Evolutionary conservation across 1,140 invertebrate genomes (phyloP), one percentile per base, ranked within the genome.

Genomic region (Bombus impatiens): DNA sequence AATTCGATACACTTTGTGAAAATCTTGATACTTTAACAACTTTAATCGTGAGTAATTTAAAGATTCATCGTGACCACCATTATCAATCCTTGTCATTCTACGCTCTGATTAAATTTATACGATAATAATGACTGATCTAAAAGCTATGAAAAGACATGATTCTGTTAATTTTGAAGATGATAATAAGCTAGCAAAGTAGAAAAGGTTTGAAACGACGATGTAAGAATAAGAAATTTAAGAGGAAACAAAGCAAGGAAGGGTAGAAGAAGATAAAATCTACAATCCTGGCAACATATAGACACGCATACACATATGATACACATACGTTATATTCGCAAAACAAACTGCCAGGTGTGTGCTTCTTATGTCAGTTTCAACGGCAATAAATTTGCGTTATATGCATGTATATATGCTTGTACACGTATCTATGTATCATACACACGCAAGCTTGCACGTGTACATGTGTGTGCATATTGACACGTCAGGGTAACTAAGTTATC

Each of bases 401-500:
- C 87, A 89, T 88, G 82, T 87, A 89, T 72, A 80, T 88, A 86
- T 81, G 75, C 32, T 82, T 87, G 86, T 87, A 87, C 80, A 68
- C 84, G 68, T 89, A 89, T 65, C 37, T 71, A 84, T 87, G 79
- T 89, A 85, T 87, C 70, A 85, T 84, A 89, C 84, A 82, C 82
- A 35, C 35, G 75, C 70, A 85, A 35, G 86, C 86, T 89, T 77
- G 82, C 86, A 90, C 79, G 88, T 78, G 88, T 87, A 89, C 84
- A 89, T 86, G 82, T 89, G 86, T 89, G 79, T 85, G 88, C 86
- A 83, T 87, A 87, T 75, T 81, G 78, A 82, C 82, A 87, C 82
- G 88, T 89, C 89, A 90, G 89, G 89, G 89, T 90, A 90, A 89
- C 67, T 84, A 89, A 89, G 32, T 44, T 88, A 78, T 87, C 86